Percentiles rank a stretch among this genome's conserved stretches.
These are phyloP conservation scores for Euwallacea similis DNA, from an alignment of 1,140 invertebrate species.

Conservation along the genomic window DNA sequence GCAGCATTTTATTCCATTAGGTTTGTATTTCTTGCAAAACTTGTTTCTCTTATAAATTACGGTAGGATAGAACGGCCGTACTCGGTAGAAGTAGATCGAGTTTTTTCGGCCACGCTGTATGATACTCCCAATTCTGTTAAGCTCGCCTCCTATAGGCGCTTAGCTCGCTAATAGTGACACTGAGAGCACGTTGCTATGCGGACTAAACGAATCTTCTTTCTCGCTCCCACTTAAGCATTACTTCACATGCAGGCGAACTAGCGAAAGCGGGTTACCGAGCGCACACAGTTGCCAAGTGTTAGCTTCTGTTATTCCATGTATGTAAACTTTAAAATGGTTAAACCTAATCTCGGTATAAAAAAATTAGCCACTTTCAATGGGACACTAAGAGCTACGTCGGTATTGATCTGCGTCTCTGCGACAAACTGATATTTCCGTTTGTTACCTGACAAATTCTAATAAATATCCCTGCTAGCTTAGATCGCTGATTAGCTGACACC, in stretches of 20 bases:
- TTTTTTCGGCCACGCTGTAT: conserved; percentile 23
- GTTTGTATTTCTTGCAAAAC: conserved; percentile 4
- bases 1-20: background rate
- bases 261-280: conserved; percentile 36
- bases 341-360: conserved; percentile 6
- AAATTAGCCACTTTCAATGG: too few species aligned
- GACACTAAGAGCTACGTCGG: too few species aligned
- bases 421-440: background rate
- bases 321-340: background rate
- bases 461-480: background rate
- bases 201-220: conserved; percentile 35
- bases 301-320: conserved; percentile 15
- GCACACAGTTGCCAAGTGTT: conserved; percentile 33
- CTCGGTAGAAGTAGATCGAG: background rate
- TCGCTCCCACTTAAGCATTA: conserved; percentile 36
- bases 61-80: background rate
- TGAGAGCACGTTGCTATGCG: conserved; percentile 48
- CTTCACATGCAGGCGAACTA: conserved; percentile 32
- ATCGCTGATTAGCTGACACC: conserved; percentile 3
- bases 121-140: conserved; percentile 45
- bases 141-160: conserved; percentile 44
- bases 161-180: conserved; percentile 46
- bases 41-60: background rate
- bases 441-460: background rate
- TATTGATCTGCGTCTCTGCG: too few species aligned